phyloP scores from a whole-genome alignment of 2,888 invertebrate species.

The Gasteruption jaculator region DNA sequence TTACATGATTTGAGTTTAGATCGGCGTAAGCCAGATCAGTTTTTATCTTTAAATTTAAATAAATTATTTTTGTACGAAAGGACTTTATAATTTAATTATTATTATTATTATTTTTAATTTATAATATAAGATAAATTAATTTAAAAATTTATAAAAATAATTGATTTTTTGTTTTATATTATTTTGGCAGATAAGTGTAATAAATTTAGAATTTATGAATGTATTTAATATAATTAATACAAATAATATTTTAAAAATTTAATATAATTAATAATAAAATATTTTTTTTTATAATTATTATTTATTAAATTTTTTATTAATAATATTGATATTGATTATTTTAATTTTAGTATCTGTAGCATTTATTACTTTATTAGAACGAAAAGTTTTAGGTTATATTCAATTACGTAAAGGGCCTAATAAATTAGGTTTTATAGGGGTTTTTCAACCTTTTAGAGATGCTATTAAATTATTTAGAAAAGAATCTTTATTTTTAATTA shows the following conservation, averaged over 20 bases:
- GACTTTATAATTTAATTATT: slow-evolving; percentile 59
- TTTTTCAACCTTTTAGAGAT: slow-evolving; percentile 70
- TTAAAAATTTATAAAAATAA: too few relatives aligned
- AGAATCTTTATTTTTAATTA: slow-evolving; percentile 57
- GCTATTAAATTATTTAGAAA: slow-evolving; percentile 70
- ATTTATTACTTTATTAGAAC: slow-evolving; percentile 63
- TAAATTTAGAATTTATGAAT: slow-evolving; percentile 67
- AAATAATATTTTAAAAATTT: slow-evolving; percentile 58
- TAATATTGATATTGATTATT: slow-evolving; percentile 51
- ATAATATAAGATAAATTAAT: too few relatives aligned
- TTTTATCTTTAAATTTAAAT: slow-evolving; percentile 66
- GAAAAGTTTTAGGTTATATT: slow-evolving; percentile 66
- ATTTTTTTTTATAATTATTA: slow-evolving; percentile 43
- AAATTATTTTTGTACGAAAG: slow-evolving; percentile 75
- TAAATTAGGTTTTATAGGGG: slow-evolving; percentile 62
- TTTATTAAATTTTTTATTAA: slow-evolving; percentile 47
- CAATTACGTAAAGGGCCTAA: slow-evolving; percentile 72
- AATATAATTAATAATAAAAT: slow-evolving; percentile 51
- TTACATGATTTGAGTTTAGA: slow-evolving; percentile 88
- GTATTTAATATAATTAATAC: slow-evolving; percentile 52
- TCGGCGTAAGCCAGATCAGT: slow-evolving; percentile 82
- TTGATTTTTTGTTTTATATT: too few relatives aligned
- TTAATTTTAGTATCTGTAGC: slow-evolving; percentile 63
- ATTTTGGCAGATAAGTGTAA: slow-evolving; percentile 68
- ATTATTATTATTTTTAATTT: slow-evolving; percentile 49